Base-by-base conservation (phyloP, 2,888 invertebrate species). In the Cacoxenus indagator region DNA sequence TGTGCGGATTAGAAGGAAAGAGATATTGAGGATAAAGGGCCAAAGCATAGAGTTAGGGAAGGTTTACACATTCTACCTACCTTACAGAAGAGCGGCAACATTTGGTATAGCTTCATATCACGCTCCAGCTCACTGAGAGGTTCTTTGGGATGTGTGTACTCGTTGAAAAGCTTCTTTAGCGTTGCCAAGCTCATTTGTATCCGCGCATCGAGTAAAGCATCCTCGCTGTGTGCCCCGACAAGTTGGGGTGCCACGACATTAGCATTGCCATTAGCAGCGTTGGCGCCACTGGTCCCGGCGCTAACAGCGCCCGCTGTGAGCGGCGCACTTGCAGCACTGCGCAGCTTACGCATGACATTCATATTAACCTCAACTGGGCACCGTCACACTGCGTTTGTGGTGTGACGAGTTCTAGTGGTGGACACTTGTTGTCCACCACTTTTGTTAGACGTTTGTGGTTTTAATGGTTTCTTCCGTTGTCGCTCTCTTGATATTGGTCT, bases 41-140 rank as follows among this genome's bases (percentile, higher is more conserved):
- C n/a, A n/a, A n/a, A 11, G 9, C 9, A 43, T 2, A n/a, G n/a
- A 43, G 43, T n/a, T 43, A 43, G n/a, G 43, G 11, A 46, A 19
- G 1, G 5, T 26, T 6, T 17, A 2, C n/a, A 8, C 1, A 61
- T 4, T 14, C 54, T 37, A 71, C 82, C 83, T 90, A 97, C 97
- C 92, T 98, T 98, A 90, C 97, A 98, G 90, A 99, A 99, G 46
- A 99, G 90, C 67, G 99, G 99, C 86, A 99, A 90, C 96, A 99
- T 97, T 88, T 96, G 97, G 89, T 98, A 98, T 14, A 99, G 91
- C 88, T 97, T 96, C 85, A 95, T 95, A 89, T 98, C 97, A 84
- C 94, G 92, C 87, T 96, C 96, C 67, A 91, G 90, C 74, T 96
- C 95, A 51, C 92, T 91, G 14, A 96, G 90, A 2, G 94, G 92